Conservation (phyloP, 2,113 vertebrate species). For the Camelus dromedarius region DNA sequence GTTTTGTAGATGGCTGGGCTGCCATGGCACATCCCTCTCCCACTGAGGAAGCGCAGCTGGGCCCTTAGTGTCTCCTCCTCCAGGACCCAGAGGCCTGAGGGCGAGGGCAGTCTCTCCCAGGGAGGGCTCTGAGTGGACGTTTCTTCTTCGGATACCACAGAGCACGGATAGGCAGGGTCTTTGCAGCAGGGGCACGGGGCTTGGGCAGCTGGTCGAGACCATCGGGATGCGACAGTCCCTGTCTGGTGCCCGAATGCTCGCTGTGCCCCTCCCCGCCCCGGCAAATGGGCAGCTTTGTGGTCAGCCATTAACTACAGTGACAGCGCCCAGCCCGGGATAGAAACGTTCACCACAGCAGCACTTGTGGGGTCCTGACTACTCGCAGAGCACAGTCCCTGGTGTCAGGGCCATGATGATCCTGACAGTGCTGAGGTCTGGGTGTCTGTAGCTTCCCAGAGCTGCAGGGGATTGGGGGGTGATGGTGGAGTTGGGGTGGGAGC, state of each 20-base stretch:
- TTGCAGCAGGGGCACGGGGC: too few relatives aligned
- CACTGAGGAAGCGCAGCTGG: accelerated
- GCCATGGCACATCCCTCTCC: not conserved
- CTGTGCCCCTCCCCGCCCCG: not conserved
- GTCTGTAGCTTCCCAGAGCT: not conserved
- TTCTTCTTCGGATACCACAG: not conserved
- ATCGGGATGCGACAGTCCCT: not conserved
- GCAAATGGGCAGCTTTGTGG: not conserved
- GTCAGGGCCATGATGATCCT: not conserved
- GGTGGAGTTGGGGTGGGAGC: not conserved
- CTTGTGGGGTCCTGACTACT: accelerated
- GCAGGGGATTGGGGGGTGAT: too few relatives aligned
- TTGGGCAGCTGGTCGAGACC: not conserved
- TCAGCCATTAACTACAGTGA: too few relatives aligned
- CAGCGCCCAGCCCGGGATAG: not conserved
- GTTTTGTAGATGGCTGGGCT: not conserved
- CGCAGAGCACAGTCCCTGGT: accelerated
- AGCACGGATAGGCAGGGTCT: not conserved
- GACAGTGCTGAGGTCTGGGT: not conserved
- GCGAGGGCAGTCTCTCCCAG: too few relatives aligned
- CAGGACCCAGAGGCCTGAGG: not conserved
- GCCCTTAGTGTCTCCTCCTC: not conserved
- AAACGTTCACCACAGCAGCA: accelerated
- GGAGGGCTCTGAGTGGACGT: too few relatives aligned
- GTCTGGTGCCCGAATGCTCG: accelerated